Conservation (phyloP, 1,140 invertebrate species). For the Nebria ingens region DNA sequence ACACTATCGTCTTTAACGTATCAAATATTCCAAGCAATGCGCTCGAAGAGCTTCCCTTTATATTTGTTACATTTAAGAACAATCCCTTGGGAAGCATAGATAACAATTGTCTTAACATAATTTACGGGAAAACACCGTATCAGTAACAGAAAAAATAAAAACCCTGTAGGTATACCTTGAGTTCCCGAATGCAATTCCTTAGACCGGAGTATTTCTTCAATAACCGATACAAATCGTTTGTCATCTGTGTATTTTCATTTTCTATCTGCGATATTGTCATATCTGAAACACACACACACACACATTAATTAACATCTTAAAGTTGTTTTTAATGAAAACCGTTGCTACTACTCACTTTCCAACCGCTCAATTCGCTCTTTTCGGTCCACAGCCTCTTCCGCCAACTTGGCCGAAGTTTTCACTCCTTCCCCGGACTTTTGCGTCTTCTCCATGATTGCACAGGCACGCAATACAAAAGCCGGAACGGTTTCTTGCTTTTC, state of each 20-base stretch:
- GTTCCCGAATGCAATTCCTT: slow-evolving; percentile 73
- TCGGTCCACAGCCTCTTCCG: slow-evolving; percentile 72
- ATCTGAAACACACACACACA: slow-evolving; percentile 46
- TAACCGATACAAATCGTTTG: slow-evolving; percentile 82
- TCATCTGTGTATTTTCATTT: slow-evolving; percentile 87
- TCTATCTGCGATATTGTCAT: slow-evolving; percentile 89
- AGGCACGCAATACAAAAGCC: slow-evolving; percentile 79
- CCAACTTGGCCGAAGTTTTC: slow-evolving; percentile 69
- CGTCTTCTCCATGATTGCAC: slow-evolving; percentile 82
- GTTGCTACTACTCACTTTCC: slow-evolving; percentile 68
- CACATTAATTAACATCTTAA: too few relatives aligned
- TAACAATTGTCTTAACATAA: neutral
- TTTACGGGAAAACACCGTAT: neutral
- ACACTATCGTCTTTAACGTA: neutral
- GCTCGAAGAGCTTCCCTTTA: neutral
- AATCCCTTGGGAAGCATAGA: neutral
- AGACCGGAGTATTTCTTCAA: slow-evolving; percentile 85
- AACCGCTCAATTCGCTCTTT: slow-evolving; percentile 74
- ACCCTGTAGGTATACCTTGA: slow-evolving; percentile 72
- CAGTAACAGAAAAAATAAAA: neutral
- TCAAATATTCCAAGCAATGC: neutral
- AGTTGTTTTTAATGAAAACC: too few relatives aligned
- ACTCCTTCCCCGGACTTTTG: slow-evolving; percentile 81
- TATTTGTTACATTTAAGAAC: neutral
- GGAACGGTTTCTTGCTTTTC: slow-evolving; percentile 85